Evolutionary conservation across 2,888 invertebrate genomes (phyloP).

Genomic region (Drosophila borealis): DNA sequence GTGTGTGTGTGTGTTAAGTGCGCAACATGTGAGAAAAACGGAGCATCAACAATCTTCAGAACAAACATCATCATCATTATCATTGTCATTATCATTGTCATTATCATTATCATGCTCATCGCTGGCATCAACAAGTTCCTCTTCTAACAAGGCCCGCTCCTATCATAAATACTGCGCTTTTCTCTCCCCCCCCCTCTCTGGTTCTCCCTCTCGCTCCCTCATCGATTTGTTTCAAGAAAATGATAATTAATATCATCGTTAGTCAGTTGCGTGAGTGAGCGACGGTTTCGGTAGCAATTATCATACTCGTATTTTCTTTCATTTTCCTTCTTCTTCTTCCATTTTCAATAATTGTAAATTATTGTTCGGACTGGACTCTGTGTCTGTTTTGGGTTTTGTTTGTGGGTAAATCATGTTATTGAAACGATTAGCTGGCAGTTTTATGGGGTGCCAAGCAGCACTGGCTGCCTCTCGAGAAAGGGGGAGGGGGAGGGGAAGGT

Average conservation of each 20-base stretch:
- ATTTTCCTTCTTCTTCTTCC: background rate
- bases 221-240: slow-evolving; percentile 71
- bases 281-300: slow-evolving; percentile 67
- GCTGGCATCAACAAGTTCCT: slow-evolving; percentile 40
- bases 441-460: slow-evolving; percentile 65
- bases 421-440: slow-evolving; percentile 74
- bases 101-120: slow-evolving; percentile 2
- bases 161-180: slow-evolving; percentile 70
- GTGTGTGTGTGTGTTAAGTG: slow-evolving; percentile 60
- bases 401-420: slow-evolving; percentile 76
- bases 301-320: slow-evolving; percentile 58
- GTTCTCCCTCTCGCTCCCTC: background rate
- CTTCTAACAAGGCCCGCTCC: slow-evolving; percentile 56
- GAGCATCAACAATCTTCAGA: slow-evolving; percentile 51
- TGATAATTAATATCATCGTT: slow-evolving; percentile 80
- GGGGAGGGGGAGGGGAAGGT: background rate
- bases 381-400: slow-evolving; percentile 39
- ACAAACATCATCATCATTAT: slow-evolving; percentile 32
- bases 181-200: slow-evolving; percentile 7
- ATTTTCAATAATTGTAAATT: slow-evolving; percentile 75
- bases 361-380: slow-evolving; percentile 38
- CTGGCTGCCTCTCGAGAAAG: background rate
- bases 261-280: slow-evolving; percentile 37
- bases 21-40: slow-evolving; percentile 74
- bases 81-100: slow-evolving; percentile 19